Base-by-base conservation (phyloP, 2,888 invertebrate genomes). In the Cheilosia pagana region DNA sequence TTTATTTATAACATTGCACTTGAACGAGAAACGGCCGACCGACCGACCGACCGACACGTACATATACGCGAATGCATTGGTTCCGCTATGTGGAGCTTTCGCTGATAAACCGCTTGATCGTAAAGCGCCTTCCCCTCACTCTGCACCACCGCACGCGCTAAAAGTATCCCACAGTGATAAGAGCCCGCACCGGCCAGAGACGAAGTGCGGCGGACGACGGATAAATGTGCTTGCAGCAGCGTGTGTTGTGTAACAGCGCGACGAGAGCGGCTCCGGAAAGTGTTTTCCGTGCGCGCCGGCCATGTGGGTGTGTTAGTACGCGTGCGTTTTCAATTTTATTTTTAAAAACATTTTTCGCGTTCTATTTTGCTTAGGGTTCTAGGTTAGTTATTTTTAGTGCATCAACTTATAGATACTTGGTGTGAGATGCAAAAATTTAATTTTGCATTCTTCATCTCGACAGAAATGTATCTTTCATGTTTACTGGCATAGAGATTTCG, bases 321-420 rank as follows among this genome's bases (percentile, higher is more conserved):
- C 86, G 86, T 81, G 86, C 86, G 86, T 86, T 86, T 77, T 63
- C 59, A 72, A 77, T 77, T 81, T 19, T 86, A 86, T 86, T 81
- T 86, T 68, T 52, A 57, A 81, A 81, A 67, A 76, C 53, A 55
- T 52, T 60, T 62, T 45, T 71, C 65, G 65, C 60, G 41, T 79
- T 85, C 53, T 57, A 74, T 59, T 85, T 45, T 62, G 3, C 76
- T 79, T 76, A 67, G 75, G 76, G 85, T 85, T 85, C 85, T 85
- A 85, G 85, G 85, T 85, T 81, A 76, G 48, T 67, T 85, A 85
- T 85, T 85, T 81, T 76, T 76, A 76, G 81, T 71, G 53, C 65
- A 60, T 55, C 35, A 25, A 28, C 43, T 63, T 65, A 23, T 35
- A 43, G 23, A 8, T 21, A 50, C 14, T 81, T 82, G 74, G 74